Conservation (phyloP, 2,113 vertebrate genomes). For the Lanius collurio region DNA sequence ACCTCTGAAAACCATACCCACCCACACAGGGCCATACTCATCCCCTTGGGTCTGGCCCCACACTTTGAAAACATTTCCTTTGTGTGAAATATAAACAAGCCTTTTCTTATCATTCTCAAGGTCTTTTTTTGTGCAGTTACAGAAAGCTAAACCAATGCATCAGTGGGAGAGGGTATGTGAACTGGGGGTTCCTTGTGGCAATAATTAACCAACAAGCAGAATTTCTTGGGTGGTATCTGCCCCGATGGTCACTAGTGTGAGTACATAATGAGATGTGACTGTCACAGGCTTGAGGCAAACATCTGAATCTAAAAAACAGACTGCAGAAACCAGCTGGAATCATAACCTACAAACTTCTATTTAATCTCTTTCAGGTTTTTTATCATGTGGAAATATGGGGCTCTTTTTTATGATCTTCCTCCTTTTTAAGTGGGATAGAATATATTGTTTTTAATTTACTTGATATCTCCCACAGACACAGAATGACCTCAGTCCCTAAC, state of each 20-base stretch:
- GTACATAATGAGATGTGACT: conserved; percentile 17
- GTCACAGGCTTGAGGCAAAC: neutral
- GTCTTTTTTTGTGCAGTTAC: neutral
- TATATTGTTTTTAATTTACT: neutral
- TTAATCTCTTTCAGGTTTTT: neutral
- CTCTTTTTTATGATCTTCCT: neutral
- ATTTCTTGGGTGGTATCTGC: neutral
- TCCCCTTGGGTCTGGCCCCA: neutral
- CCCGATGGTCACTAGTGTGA: neutral
- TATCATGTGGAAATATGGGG: neutral
- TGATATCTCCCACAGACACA: neutral
- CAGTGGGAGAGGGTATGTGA: neutral
- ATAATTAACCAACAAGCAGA: conserved; percentile 8
- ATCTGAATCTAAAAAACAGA: neutral
- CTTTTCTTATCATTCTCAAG: neutral
- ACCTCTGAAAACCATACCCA: neutral
- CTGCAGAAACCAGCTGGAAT: conserved; percentile 11
- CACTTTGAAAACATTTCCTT: neutral
- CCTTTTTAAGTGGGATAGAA: neutral
- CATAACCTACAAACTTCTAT: neutral
- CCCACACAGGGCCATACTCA: accelerated
- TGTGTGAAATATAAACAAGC: neutral
- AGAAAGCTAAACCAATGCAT: neutral
- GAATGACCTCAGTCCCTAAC: neutral
- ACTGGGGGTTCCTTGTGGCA: neutral